phyloP scores from a whole-genome alignment of 2,113 vertebrate genomes.

The Eidolon helvum region DNA sequence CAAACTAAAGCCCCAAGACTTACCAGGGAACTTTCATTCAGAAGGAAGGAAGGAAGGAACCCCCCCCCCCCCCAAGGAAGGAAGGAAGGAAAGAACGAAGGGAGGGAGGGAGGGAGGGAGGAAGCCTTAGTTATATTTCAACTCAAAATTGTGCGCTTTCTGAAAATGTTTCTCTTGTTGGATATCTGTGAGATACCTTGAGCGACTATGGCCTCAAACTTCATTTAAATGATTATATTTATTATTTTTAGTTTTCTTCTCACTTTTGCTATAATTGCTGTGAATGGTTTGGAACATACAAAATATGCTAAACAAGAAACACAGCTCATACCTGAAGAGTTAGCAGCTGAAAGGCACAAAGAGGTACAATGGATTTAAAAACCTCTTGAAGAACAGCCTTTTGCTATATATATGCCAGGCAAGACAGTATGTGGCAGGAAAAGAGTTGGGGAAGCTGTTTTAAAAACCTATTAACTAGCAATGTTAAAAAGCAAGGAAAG shows the following conservation, averaged over 20 bases:
- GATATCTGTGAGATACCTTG: neutral
- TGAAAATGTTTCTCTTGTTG: neutral
- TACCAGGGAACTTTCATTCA: neutral
- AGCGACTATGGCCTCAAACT: constrained; percentile 15
- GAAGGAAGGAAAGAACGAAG: too few species aligned
- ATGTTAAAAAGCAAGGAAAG: constrained; percentile 53
- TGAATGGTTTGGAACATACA: constrained; percentile 51
- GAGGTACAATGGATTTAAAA: constrained; percentile 64
- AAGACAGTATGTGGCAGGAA: constrained; percentile 54
- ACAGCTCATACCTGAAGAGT: constrained; percentile 62
- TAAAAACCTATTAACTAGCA: constrained; percentile 71
- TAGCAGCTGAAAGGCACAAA: constrained; percentile 42
- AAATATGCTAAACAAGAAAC: constrained; percentile 59
- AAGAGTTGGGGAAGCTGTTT: constrained; percentile 69
- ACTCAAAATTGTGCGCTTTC: neutral
- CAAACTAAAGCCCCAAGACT: neutral
- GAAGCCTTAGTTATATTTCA: neutral
- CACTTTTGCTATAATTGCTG: neutral
- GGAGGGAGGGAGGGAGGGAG: neutral
- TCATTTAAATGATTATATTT: constrained; percentile 19
- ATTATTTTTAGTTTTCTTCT: constrained; percentile 45
- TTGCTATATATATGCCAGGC: constrained; percentile 53
- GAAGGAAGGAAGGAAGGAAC: too few species aligned
- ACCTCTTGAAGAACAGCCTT: constrained; percentile 71
- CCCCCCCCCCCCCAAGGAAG: too few species aligned